Evolutionary conservation across 2,113 vertebrate species (phyloP), one percentile per base, ranked within the genome.

Genomic region (Rhynchopsitta pachyrhyncha): DNA sequence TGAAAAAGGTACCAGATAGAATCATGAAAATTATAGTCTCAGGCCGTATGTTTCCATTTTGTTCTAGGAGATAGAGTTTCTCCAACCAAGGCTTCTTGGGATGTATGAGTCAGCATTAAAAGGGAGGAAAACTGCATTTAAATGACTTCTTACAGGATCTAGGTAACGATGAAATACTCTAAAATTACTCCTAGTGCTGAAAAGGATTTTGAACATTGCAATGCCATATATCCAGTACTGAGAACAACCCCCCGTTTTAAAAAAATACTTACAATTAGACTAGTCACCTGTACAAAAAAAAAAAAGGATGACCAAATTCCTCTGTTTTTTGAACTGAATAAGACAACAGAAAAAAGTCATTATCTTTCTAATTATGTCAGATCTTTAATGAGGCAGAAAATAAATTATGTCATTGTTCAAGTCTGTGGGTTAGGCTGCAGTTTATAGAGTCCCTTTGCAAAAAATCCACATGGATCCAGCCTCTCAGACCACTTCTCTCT

Each of bases 141-240:
- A 89, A 87, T 71, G 25, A 71, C 66, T 84, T 53, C n/a, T 91
- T 73, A 55, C 31, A 63, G 69, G 82, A 73, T 55, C 44, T 50
- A 74, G 63, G 74, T 63, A 84, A 6, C 68, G 18, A 49, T 9
- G 39, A 86, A 29, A 29, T 22, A n/a, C 66, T 82, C 82, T 95
- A 93, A 89, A 88, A 76, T 73, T 25, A 44, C 22, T 71, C 17
- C 75, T 95, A 92, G 33, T 70, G 86, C 73, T 92, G 85, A 80
- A 52, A 96, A 85, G 17, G 22, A 29, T 94, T 95, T 90, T 86
- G 80, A 82, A 70, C 35, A 50, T 23, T 68, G 53, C 13, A 83
- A 33, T 84, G 89, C 76, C 29, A 75, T 41, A 52, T 62, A 75
- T 67, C 27, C 69, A 71, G 66, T 78, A 59, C 53, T 83, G 82